Evolutionary conservation across 2,113 vertebrate genomes (phyloP), one percentile per base, ranked within the genome.

Genomic region (Smithornis capensis): DNA sequence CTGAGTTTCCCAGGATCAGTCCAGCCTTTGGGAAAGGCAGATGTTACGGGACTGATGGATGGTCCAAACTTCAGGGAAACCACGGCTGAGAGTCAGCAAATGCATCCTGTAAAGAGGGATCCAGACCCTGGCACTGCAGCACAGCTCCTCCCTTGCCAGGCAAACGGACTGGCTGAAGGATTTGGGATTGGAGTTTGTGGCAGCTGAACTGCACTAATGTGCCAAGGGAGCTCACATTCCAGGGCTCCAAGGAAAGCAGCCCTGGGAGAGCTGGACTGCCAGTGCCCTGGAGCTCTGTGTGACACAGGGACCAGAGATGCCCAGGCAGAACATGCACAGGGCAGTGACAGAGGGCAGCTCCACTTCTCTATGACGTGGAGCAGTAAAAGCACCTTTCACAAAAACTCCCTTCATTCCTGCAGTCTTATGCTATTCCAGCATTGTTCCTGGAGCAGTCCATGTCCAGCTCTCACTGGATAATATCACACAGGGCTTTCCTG

Each of bases 321-420:
- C 1, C 35, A 28, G 31, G 18, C 23, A 59, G 44, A 74, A 53
- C 37, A 9, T 8, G 65, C 70, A 42, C 28, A 1, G 19, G 1
- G 40, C 29, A 6, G 0, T 8, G 15, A 38, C 0, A 6, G 11
- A 31, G 29, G 44, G 11, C 42, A 59, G 44, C 7, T 44, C 50
- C 21, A 2, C 49, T 57, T 15, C 79, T 40, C 8, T 2, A 3
- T 0, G 33, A 74, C 31, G 47, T 0, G 4, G 19, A 25, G 35
- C 53, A 74, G 42, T 22, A 49, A 77, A 80, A 77, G 40, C 44
- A 76, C 23, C 27, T 52, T 50, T 21, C 64, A 47, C 47, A 28
- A 56, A 24, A 22, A 56, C 12, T 8, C 65, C 40, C 31, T 42
- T 47, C 56, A 25, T 22, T 52, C 33, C 35, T 70, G 55, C 35